These are phyloP conservation scores for Aphrophora alni DNA, from an alignment of 2,888 invertebrate species.

Conservation along the genomic window DNA sequence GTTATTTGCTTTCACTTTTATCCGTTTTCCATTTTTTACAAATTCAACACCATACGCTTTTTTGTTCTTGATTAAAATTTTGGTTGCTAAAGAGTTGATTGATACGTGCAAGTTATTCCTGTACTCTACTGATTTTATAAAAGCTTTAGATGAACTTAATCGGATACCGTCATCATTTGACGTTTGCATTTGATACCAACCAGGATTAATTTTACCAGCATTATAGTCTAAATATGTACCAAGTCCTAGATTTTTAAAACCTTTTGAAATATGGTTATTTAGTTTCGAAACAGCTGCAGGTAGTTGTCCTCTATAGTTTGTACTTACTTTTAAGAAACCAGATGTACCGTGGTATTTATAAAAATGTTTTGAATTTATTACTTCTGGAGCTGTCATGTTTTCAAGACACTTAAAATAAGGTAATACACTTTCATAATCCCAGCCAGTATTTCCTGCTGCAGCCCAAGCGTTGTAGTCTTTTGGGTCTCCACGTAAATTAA, in stretches of 20 bases:
- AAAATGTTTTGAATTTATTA: neutral
- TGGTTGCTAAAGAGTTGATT: neutral
- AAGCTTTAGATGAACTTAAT: neutral
- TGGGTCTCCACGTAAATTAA: slow-evolving; percentile 7
- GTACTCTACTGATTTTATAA: neutral
- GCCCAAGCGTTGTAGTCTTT: slow-evolving; percentile 22
- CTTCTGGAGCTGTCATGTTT: neutral
- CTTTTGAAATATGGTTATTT: neutral
- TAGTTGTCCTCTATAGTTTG: neutral
- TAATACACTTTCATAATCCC: neutral
- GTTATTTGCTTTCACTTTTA: slow-evolving; percentile 62
- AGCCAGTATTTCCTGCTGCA: neutral
- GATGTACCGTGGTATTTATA: neutral
- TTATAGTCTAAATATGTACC: neutral
- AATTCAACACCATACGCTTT: slow-evolving; percentile 24
- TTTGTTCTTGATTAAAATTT: slow-evolving; percentile 15
- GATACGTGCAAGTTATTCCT: neutral
- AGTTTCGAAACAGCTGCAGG: neutral
- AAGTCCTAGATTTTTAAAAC: neutral
- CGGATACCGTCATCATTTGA: neutral
- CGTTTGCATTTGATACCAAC: neutral
- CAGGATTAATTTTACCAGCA: neutral
- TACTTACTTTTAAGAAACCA: neutral
- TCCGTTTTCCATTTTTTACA: neutral
- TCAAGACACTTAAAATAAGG: neutral